A percentile compares a stretch with the other conserved stretches of the same genome.
These are phyloP conservation scores for Ammodytes dubius DNA, from an alignment of 2,113 vertebrate genomes.

Conservation along the genomic window DNA sequence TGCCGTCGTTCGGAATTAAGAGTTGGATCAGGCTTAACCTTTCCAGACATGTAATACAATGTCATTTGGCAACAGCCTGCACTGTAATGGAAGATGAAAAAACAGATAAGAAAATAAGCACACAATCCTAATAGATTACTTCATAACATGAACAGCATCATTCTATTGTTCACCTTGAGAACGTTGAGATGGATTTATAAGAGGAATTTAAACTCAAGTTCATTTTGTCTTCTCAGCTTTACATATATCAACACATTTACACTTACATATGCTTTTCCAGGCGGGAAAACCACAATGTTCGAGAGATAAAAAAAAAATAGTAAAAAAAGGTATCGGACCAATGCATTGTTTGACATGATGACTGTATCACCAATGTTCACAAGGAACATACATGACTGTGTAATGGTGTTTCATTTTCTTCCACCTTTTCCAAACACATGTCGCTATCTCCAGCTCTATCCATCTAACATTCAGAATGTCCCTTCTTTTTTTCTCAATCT, in stretches of 20 bases:
- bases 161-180: conserved; percentile 1
- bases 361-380: no score
- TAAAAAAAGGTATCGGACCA: no score
- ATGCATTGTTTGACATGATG: no score
- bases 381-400: no score
- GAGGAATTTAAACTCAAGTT: background rate
- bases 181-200: background rate
- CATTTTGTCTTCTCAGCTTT: background rate
- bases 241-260: background rate
- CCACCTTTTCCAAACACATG: no score
- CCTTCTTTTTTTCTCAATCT: no score
- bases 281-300: no score
- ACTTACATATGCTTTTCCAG: background rate
- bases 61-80: background rate
- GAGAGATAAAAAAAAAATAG: no score
- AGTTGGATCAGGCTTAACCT: background rate
- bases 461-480: no score
- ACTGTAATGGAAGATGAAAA: background rate
- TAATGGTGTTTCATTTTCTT: no score
- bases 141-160: background rate
- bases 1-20: background rate
- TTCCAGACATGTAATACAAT: background rate
- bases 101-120: background rate
- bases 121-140: background rate
- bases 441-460: no score